Percentiles rank a stretch among this genome's conserved stretches.
Evolutionary conservation across 2,113 vertebrate genomes (phyloP).

Genomic region (Cebus imitator): DNA sequence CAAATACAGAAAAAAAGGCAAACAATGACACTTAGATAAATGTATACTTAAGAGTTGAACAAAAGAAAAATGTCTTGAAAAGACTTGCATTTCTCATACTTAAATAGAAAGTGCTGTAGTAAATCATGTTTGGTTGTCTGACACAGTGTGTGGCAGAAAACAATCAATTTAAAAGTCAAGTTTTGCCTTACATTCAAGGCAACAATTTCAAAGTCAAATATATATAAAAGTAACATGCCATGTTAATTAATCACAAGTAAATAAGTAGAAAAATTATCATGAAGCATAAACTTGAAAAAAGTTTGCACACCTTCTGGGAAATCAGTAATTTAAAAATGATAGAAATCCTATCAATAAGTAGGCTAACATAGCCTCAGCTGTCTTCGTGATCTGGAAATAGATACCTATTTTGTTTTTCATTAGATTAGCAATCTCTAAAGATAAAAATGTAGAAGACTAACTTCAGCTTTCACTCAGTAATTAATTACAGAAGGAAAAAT

Average conservation of each 20-base stretch:
- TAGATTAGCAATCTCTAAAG: background rate
- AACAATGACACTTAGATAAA: background rate
- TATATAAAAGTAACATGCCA: background rate
- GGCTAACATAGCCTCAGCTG: background rate
- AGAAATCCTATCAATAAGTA: background rate
- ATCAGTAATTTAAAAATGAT: background rate
- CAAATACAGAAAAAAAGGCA: background rate
- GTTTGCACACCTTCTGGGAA: background rate
- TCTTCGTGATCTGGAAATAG: background rate
- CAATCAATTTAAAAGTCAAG: background rate
- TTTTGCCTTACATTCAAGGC: background rate
- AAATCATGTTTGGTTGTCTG: background rate
- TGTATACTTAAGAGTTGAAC: background rate
- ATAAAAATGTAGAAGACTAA: background rate
- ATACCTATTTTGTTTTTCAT: background rate
- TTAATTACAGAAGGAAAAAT: background rate
- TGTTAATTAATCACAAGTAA: background rate
- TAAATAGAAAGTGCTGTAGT: background rate
- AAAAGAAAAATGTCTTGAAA: background rate
- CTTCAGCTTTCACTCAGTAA: background rate
- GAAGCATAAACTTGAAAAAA: background rate
- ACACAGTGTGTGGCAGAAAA: background rate
- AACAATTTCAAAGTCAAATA: background rate
- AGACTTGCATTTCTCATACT: background rate
- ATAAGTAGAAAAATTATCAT: background rate